Evolutionary conservation across 1,140 invertebrate genomes (phyloP).

Genomic region (Mamestra configurata): DNA sequence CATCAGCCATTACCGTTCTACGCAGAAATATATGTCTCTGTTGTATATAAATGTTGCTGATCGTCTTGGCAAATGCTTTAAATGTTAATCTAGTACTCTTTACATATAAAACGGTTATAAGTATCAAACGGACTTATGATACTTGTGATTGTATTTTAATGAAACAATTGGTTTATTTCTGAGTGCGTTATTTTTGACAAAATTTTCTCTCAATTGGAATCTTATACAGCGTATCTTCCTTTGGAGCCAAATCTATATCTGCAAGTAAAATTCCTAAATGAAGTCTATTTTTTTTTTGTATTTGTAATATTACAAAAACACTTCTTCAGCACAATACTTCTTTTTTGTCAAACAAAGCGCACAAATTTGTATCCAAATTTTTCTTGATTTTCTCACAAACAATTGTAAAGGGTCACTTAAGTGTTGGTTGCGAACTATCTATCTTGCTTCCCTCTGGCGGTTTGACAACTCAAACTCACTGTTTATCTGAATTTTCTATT

Average conservation of each 20-base stretch:
- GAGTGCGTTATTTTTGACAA: slow-evolving; percentile 39
- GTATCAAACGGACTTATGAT: neutral
- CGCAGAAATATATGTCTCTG: slow-evolving; percentile 42
- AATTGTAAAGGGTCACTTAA: slow-evolving; percentile 71
- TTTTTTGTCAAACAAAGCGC: slow-evolving; percentile 35
- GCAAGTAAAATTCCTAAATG: slow-evolving; percentile 1
- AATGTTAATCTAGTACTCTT: slow-evolving; percentile 75
- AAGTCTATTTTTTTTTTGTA: neutral
- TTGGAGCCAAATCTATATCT: neutral
- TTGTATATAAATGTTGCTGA: slow-evolving; percentile 76
- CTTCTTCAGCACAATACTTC: slow-evolving; percentile 13
- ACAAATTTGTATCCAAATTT: slow-evolving; percentile 22
- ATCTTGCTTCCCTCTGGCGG: slow-evolving; percentile 73
- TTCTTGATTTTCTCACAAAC: slow-evolving; percentile 22
- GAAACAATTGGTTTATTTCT: neutral
- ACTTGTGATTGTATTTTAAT: slow-evolving; percentile 23
- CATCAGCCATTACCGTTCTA: slow-evolving; percentile 58
- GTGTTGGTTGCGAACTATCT: slow-evolving; percentile 69
- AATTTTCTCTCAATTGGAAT: neutral
- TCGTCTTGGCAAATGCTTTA: slow-evolving; percentile 82
- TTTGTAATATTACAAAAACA: neutral
- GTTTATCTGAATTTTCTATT: slow-evolving; percentile 66
- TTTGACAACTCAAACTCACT: slow-evolving; percentile 64
- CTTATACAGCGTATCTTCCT: neutral
- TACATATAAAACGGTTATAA: slow-evolving; percentile 52